Base-by-base conservation (phyloP, 2,113 vertebrate genomes). In the Corythornis cristatus region DNA sequence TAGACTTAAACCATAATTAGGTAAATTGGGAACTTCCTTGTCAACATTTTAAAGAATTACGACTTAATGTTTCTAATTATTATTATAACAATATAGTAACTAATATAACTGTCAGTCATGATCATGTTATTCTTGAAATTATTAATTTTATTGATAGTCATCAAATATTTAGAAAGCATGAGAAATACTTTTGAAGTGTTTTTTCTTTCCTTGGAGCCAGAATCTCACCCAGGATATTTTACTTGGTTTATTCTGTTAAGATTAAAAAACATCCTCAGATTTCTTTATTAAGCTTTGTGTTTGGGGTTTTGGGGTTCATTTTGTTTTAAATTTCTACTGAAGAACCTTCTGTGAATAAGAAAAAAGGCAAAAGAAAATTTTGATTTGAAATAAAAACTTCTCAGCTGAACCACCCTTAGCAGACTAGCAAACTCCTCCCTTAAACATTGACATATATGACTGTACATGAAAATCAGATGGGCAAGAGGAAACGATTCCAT, bases 391-490 rank as follows among this genome's bases (percentile, higher is more conserved):
- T 82, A 96, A 92, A 91, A 46, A 66, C 13, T 81, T 90, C 33
- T 67, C 53, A 93, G 18, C 61, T 88, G 61, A 95, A 58, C 48
- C 26, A n/a, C 50, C 37, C 53, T 93, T 43, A 53, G 25, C 31
- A 90, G 58, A 73, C 33, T n/a, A 75, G 37, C 72, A 94, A 73
- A 79, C 86, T 86, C 57, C 77, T 88, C 85, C 64, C 74, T 80
- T 68, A 85, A 83, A 71, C 70, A 57, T 84, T 92, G 56, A 83
- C n/a, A 89, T 89, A 82, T 71, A 86, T 57, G 66, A 64, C 76
- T 93, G 48, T 83, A 89, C 78, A 86, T 89, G 93, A 88, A 95
- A 96, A 95, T 96, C 90, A 95, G 90, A 95, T 95, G 79, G 95
- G 73, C 76, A 90, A n/a, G 48, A 83, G 89, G 79, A 95, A 91